Conservation (phyloP, 2,113 vertebrate genomes). For the Heteronetta atricapilla region DNA sequence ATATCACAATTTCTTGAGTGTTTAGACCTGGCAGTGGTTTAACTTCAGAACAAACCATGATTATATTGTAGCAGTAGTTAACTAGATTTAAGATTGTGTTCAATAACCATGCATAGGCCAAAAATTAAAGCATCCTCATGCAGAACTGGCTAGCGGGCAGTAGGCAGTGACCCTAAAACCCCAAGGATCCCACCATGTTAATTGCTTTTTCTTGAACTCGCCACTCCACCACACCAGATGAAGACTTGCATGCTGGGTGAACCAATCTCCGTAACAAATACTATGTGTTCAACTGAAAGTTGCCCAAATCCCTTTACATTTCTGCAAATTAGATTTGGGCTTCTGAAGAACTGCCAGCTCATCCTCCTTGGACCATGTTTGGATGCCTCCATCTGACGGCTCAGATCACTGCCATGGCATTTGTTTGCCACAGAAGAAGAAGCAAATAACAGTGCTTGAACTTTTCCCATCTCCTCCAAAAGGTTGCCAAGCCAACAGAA, state of each 20-base stretch:
- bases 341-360: not conserved
- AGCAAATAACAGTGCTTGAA: not conserved
- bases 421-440: not conserved
- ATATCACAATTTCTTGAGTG: not conserved
- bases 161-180: not conserved
- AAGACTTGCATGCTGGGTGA: not conserved
- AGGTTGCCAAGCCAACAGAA: not conserved
- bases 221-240: not conserved
- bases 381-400: not conserved
- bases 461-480: not conserved
- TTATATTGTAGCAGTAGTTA: not conserved
- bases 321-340: not conserved
- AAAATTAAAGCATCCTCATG: not conserved
- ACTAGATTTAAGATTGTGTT: not conserved
- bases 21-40: constrained; percentile 16
- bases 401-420: fast-evolving
- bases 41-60: not conserved
- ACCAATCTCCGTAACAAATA: not conserved
- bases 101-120: not conserved
- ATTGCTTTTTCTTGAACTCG: not conserved
- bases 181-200: not conserved
- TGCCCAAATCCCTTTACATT: not conserved
- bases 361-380: not conserved
- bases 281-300: not conserved
- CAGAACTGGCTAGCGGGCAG: not conserved